phyloP scores from a whole-genome alignment of 2,113 vertebrate genomes.

The Brachionichthys hirsutus region DNA sequence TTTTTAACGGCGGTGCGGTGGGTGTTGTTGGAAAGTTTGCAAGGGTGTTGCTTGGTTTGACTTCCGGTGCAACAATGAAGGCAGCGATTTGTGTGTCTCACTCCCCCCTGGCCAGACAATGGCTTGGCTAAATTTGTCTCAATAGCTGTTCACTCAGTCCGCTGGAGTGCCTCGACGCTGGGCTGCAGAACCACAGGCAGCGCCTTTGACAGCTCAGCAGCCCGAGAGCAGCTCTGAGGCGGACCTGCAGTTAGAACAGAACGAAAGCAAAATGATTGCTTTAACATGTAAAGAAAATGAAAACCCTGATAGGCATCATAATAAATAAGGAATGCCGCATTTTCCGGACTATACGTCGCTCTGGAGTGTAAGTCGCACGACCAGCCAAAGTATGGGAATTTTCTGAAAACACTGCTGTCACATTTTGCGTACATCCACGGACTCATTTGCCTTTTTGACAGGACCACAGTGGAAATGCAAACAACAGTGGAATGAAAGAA shows the following conservation, averaged over 20 bases:
- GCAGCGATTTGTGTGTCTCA: slow-evolving; percentile 65
- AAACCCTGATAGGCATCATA: too few species aligned
- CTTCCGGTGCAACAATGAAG: slow-evolving; percentile 69
- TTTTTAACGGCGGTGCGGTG: slow-evolving; percentile 37
- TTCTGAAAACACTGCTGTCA: too few species aligned
- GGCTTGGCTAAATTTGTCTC: slow-evolving; percentile 66
- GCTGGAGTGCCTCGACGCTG: slow-evolving; percentile 23
- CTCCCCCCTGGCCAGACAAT: slow-evolving; percentile 67
- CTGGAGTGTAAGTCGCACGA: too few species aligned
- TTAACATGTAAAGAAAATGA: neutral
- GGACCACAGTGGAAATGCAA: neutral
- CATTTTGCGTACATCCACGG: too few species aligned
- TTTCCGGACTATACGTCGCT: too few species aligned
- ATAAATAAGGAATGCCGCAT: too few species aligned
- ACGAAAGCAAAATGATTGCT: neutral
- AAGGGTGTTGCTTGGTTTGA: slow-evolving; percentile 59
- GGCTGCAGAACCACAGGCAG: slow-evolving; percentile 17
- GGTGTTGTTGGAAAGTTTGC: slow-evolving; percentile 65
- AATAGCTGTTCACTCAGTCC: slow-evolving; percentile 58
- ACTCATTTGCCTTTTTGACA: neutral
- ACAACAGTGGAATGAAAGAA: neutral
- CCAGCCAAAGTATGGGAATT: too few species aligned
- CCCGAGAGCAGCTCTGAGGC: neutral
- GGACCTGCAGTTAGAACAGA: neutral
- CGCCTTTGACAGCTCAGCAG: slow-evolving; percentile 5